Base-by-base conservation (phyloP, 2,113 vertebrate species). In the Stegastes partitus region DNA sequence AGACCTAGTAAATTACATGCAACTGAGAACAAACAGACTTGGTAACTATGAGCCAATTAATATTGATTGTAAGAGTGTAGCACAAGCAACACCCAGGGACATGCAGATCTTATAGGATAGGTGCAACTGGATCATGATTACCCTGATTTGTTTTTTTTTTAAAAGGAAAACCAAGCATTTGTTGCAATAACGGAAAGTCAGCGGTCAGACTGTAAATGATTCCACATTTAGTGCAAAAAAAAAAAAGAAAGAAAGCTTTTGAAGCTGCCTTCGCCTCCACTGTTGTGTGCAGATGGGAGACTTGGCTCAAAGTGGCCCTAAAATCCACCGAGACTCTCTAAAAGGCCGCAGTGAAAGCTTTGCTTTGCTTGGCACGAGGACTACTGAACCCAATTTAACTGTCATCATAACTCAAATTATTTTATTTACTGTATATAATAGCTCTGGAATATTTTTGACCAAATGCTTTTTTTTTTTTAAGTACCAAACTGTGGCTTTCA, bases 11-110 rank as follows among this genome's bases (percentile, higher is more conserved):
- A 83, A 84, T 77, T 34, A 68, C 63, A 79, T 34, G 28, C 67
- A 62, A 68, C 61, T 47, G 55, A 76, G 69, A 90, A 89, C 73
- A 89, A 87, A 83, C 73, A 77, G 76, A 79, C 74, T 79, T 5
- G 31, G 49, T 86, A 86, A 84, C 63, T 44, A 82, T 25, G 47
- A 55, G 68, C 25, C 59, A 69, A 80, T 89, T 74, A 84, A 79
- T 67, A 68, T 45, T 49, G n/a, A 54, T 77, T 68, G 69, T 26
- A 61, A 68, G 47, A 28, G 39, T 34, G 54, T 7, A 78, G 39
- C 69, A 47, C 58, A 70, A 75, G 57, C 23, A 44, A 25, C 51
- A 23, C 63, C 19, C n/a, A 3, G 66, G 0, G 31, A 42, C 53
- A 61, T 0, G 6, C 23, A 18, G 39, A 11, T 74, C 9, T 39